A percentile compares a stretch with the other conserved stretches of the same genome.
phyloP scores from a whole-genome alignment of 2,797 vertebrate genomes.

The Eutrigla gurnardus region DNA sequence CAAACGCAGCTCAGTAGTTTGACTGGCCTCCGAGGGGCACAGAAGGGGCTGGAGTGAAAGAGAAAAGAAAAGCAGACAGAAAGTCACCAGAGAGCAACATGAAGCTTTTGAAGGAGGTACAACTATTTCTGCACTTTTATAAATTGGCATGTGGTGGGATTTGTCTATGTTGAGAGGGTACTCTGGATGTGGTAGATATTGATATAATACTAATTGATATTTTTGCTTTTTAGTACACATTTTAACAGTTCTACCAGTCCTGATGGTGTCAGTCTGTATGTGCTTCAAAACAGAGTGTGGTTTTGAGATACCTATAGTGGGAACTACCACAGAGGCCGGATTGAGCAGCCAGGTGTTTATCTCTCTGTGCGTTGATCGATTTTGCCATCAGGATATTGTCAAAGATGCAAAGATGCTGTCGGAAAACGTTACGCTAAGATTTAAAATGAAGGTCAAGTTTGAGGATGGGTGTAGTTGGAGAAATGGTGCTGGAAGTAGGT shows the following conservation, averaged over 20 bases:
- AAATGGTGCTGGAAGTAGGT: not conserved
- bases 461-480: not conserved
- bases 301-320: no score
- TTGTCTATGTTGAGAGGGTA: not conserved
- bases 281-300: no score
- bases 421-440: not conserved
- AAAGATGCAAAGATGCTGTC: not conserved
- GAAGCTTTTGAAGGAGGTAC: not conserved
- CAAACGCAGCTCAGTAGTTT: constrained; percentile 41
- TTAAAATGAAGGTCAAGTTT: not conserved
- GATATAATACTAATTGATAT: not conserved
- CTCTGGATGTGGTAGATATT: not conserved
- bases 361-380: not conserved
- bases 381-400: not conserved
- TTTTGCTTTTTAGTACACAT: not conserved
- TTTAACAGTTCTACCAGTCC: not conserved
- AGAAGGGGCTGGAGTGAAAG: constrained; percentile 19
- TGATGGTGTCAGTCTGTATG: no score
- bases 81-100: constrained; percentile 13
- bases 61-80: constrained; percentile 38
- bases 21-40: constrained; percentile 32
- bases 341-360: not conserved
- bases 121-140: not conserved
- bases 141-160: not conserved
- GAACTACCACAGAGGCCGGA: no score